phyloP scores from a whole-genome alignment of 2,888 invertebrate genomes.

The Cataglyphis livida region DNA sequence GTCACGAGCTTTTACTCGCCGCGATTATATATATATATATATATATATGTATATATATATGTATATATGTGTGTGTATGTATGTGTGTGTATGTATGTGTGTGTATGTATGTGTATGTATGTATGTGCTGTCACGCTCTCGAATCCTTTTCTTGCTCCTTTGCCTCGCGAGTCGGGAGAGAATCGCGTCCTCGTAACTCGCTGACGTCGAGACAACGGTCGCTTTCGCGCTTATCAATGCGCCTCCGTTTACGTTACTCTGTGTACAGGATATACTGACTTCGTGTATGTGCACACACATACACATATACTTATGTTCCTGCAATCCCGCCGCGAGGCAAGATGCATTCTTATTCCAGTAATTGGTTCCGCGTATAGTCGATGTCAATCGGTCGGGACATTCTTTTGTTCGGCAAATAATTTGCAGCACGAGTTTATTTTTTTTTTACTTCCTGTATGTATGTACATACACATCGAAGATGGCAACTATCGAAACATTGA shows the following conservation, averaged over 20 bases:
- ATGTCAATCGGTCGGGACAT: neutral
- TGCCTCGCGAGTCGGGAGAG: neutral
- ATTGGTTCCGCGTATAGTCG: neutral
- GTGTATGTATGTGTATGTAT: neutral
- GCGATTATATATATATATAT: too few species aligned
- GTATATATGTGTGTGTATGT: neutral
- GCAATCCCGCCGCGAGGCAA: neutral
- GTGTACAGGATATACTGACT: neutral
- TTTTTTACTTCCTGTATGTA: neutral
- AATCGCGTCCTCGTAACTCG: neutral
- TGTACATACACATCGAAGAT: neutral
- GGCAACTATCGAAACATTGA: neutral
- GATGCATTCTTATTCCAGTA: neutral
- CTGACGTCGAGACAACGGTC: neutral
- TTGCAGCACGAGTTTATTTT: neutral
- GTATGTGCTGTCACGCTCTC: neutral
- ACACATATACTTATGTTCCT: neutral
- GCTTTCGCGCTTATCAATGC: neutral
- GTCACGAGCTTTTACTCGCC: slow-evolving; percentile 2
- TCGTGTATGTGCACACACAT: neutral
- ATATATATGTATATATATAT: neutral
- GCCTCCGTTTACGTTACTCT: neutral
- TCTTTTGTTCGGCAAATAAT: neutral
- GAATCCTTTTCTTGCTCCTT: neutral
- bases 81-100: too few species aligned